Conservation (phyloP, 2,888 invertebrate genomes). For the Hirtodrosophila trivittata region DNA sequence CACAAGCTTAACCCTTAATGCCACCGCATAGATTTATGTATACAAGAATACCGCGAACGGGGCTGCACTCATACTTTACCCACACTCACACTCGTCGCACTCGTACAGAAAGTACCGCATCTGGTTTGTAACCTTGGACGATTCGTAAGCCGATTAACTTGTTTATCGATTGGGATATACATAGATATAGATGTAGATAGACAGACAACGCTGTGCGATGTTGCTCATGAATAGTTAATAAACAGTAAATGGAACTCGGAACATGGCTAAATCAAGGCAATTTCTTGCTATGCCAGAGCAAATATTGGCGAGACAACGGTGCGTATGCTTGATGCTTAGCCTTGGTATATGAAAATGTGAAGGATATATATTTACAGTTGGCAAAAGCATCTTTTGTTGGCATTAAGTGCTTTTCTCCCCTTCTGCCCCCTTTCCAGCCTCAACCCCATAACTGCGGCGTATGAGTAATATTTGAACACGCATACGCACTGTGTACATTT, state of each 20-base stretch:
- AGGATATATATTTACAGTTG: conserved; percentile 14
- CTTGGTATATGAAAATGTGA: conserved; percentile 10
- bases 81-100: no score
- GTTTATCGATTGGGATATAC: conserved; percentile 6
- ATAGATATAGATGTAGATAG: no score
- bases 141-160: not conserved
- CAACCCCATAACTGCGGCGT: conserved; percentile 42
- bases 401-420: conserved; percentile 41
- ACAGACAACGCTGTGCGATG: not conserved
- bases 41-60: no score
- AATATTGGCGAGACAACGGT: conserved; percentile 31
- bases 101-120: no score
- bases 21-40: no score
- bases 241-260: no score
- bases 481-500: conserved; percentile 38
- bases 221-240: no score
- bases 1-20: no score
- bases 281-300: conserved; percentile 4
- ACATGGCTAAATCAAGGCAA: no score
- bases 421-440: not conserved
- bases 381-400: conserved; percentile 36
- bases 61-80: no score
- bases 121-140: no score
- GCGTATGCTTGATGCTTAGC: conserved; percentile 40
- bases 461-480: conserved; percentile 49